These are phyloP conservation scores for Temnothorax curvispinosus DNA, from an alignment of 1,140 invertebrate species.

Conservation along the genomic window DNA sequence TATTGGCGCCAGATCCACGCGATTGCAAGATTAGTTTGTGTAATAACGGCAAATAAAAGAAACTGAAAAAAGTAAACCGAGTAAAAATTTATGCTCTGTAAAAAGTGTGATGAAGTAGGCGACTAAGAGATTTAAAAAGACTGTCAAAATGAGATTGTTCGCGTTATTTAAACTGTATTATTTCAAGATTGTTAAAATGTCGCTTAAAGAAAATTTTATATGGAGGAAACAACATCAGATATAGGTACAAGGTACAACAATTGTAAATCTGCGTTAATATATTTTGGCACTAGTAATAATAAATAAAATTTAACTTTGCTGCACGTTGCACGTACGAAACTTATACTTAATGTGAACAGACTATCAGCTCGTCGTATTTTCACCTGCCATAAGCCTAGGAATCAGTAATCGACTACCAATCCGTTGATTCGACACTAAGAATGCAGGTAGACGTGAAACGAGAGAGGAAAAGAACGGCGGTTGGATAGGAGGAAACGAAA, in stretches of 20 bases:
- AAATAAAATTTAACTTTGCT: background rate
- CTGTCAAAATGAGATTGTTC: background rate
- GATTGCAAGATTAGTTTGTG: constrained; percentile 18
- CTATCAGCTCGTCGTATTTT: background rate
- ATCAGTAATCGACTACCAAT: constrained; percentile 37
- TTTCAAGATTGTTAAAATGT: background rate
- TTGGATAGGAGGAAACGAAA: constrained; percentile 41
- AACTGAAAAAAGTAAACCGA: background rate
- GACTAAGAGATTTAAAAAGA: background rate
- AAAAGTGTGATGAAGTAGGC: background rate
- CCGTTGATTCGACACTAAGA: constrained; percentile 64
- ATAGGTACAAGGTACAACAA: background rate
- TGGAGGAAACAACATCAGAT: background rate
- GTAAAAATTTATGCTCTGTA: background rate
- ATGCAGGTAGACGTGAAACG: constrained; percentile 60
- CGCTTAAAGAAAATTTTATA: background rate
- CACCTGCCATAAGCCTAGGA: background rate
- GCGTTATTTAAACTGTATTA: background rate
- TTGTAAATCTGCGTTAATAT: background rate
- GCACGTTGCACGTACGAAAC: background rate
- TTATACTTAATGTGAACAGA: background rate
- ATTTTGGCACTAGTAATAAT: background rate
- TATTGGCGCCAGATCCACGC: constrained; percentile 25
- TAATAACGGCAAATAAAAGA: background rate
- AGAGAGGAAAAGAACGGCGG: constrained; percentile 63